Conservation (phyloP, 2,113 vertebrate genomes). For the Trematomus loennbergii region DNA sequence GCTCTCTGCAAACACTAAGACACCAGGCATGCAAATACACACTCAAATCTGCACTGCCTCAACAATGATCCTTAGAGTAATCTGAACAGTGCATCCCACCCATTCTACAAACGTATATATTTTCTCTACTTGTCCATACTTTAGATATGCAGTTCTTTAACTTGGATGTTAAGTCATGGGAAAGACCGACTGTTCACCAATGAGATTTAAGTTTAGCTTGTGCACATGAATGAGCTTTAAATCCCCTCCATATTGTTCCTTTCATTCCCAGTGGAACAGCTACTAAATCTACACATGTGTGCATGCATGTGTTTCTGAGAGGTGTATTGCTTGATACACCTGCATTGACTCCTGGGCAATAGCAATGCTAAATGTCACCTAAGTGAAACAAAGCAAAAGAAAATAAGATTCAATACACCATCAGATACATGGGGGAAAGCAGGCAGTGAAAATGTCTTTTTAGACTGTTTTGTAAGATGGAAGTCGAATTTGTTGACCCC, state of each 20-base stretch:
- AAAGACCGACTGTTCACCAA: background rate
- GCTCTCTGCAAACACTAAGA: conserved; percentile 62
- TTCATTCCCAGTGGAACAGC: background rate
- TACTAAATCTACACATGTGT: too few species aligned
- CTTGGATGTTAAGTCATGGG: background rate
- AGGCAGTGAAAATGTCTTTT: too few species aligned
- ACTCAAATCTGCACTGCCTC: background rate
- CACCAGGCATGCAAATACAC: conserved; percentile 30
- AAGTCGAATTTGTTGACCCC: too few species aligned
- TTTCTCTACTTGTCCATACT: background rate
- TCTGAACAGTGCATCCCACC: background rate
- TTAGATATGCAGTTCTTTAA: background rate
- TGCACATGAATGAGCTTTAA: background rate
- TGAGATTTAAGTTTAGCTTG: background rate
- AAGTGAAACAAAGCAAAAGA: too few species aligned
- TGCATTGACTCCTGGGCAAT: too few species aligned
- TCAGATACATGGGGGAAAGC: too few species aligned
- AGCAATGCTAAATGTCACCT: too few species aligned
- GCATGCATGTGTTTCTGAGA: too few species aligned
- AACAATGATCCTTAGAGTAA: background rate
- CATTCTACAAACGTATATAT: too few species aligned
- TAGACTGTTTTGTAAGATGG: too few species aligned
- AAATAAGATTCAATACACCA: too few species aligned
- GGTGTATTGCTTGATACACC: too few species aligned
- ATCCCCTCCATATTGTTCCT: background rate